Conservation (phyloP, 2,113 vertebrate species). For the Ophiodon elongatus region DNA sequence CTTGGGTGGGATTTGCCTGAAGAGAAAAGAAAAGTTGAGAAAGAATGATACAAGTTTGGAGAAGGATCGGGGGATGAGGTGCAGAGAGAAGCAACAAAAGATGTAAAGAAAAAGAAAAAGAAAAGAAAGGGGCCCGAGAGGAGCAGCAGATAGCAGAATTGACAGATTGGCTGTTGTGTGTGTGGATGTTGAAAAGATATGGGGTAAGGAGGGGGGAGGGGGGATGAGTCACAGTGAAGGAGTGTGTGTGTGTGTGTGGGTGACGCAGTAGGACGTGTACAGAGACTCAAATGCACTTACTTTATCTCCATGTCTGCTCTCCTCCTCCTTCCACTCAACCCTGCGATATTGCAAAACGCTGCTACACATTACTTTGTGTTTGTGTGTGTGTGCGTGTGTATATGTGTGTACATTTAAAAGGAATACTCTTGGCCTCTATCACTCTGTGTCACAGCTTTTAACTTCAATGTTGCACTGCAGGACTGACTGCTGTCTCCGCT, state of each 20-base stretch:
- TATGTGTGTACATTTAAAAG: background rate
- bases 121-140: background rate
- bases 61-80: background rate
- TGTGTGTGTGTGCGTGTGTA: constrained; percentile 10
- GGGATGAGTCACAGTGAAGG: constrained; percentile 30
- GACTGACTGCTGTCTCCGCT: constrained; percentile 9
- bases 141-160: background rate
- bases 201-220: background rate
- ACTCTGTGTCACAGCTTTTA: constrained; percentile 9
- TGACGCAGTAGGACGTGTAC: constrained; percentile 62
- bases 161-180: constrained; percentile 33
- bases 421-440: background rate
- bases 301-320: constrained; percentile 6
- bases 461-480: constrained; percentile 10
- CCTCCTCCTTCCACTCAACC: constrained; percentile 27
- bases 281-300: constrained; percentile 51
- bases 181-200: background rate
- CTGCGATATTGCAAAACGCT: constrained; percentile 23
- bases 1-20: background rate
- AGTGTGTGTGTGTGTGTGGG: constrained; percentile 18
- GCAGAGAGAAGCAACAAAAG: background rate
- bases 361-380: background rate
- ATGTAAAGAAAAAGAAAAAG: background rate
- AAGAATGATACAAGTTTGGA: constrained; percentile 7
- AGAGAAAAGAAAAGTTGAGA: constrained; percentile 13